These are phyloP conservation scores for Butorides virescens DNA, from an alignment of 2,113 vertebrate genomes.

Conservation along the genomic window DNA sequence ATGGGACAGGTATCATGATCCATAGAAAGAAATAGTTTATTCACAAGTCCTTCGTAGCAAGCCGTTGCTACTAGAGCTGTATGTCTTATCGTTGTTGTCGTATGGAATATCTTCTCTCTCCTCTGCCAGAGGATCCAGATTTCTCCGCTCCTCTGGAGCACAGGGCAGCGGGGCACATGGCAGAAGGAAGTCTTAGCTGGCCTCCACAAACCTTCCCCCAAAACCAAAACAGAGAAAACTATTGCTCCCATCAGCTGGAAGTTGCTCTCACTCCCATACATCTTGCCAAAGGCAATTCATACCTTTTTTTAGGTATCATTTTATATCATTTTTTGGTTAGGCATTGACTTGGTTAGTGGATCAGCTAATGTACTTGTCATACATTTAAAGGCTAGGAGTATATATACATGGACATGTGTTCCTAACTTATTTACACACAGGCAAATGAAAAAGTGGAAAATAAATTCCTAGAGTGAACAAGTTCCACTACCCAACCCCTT, in stretches of 20 bases:
- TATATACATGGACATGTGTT: rapidly evolving
- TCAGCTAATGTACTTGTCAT: rapidly evolving
- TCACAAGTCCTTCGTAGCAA: background rate
- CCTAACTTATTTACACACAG: background rate
- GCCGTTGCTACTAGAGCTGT: background rate
- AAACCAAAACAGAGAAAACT: background rate
- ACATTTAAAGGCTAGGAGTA: background rate
- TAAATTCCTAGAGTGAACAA: background rate
- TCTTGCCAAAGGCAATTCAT: background rate
- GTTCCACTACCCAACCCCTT: rapidly evolving
- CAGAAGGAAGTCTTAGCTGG: background rate
- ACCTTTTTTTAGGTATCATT: background rate
- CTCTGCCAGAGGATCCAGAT: background rate
- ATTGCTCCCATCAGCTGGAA: background rate
- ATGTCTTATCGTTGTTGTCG: background rate
- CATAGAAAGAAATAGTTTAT: background rate
- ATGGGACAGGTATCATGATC: background rate
- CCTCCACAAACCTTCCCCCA: background rate
- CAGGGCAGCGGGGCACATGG: background rate
- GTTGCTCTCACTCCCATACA: background rate
- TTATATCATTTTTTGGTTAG: background rate
- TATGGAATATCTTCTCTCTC: background rate
- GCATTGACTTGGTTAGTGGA: background rate
- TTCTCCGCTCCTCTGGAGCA: background rate
- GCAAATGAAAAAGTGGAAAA: background rate